Base-by-base conservation (phyloP, 2,888 invertebrate genomes). In the Ophioninae sp. region DNA sequence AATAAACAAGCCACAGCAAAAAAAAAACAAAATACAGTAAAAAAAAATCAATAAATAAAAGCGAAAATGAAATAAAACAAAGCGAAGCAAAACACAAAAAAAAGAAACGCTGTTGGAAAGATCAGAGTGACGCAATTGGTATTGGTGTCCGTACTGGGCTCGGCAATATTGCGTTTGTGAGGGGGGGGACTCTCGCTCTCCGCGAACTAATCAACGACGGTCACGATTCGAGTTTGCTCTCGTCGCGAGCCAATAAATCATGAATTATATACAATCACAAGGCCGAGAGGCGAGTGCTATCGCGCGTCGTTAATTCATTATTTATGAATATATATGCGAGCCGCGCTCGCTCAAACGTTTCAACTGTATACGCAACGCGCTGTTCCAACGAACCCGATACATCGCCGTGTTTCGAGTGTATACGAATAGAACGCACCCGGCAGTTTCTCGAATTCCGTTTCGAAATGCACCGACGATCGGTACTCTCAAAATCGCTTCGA, bases 301-400 rank as follows among this genome's bases (percentile, higher is more conserved):
- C 83, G 73, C 83, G 64, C 62, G 57, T 76, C 59, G 80, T 81
- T 81, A 78, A 81, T 83, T 83, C 61, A 73, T 81, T 81, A 83
- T 83, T 83, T 68, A 80, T 65, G 62, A 64, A 23, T 64, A 56
- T 64, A 56, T 50, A 50, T 50, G 5, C 50, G 50, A 50, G 57
- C 30, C 61, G 23, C 44, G 56, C 37, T 41, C 23, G 62, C 61
- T 44, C 21, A 13, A 44, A 61, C 17, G 61, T 23, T 44, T n/a
- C 73, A 73, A 62, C 30, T 44, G 13, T 10, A 8, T 44, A 13
- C 17, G 30, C 20, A 21, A 39, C 23, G 6, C 1, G 69, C 30
- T 13, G 39, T n/a, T 13, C 7, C 6, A 56, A 39, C 64, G n/a
- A 37, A 73, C 59, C 59, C 5, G 50, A 50, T 17, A 50, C 50